Evolutionary conservation across 2,888 invertebrate genomes (phyloP), one percentile per base, ranked within the genome.

Genomic region (Hirtodrosophila alboralis): DNA sequence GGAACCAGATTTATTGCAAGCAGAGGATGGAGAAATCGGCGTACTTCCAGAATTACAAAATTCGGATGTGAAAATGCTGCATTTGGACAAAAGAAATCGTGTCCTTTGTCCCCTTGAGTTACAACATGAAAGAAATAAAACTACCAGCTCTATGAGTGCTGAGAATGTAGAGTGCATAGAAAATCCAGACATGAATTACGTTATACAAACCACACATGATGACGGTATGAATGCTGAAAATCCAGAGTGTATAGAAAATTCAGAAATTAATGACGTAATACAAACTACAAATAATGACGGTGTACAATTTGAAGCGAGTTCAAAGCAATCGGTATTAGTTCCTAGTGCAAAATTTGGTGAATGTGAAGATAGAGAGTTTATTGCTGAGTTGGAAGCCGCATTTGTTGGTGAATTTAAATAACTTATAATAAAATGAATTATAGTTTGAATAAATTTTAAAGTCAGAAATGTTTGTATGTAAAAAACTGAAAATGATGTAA

Each of bases 321-420:
- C 13, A 1, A 28, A 16, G 5, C 5, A 9, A 33, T 23, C 3
- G 9, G 26, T 10, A 1, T 8, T 16, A 6, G n/a, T 9, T 16
- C 4, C 7, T 8, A 14, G 26, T 27, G 13, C 16, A 5, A 13
- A 21, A 2, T 0, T 5, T 4, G 16, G 1, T 9, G 47, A 56
- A 10, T 21, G 8, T 12, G 40, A 54, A 23, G 64, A 69, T 4
- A 38, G 66, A 16, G 34, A 56, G 1, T 69, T 33, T 7, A 23
- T 70, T 28, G 56, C 56, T 36, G 70, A 70, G 33, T 34, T 70
- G 14, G 49, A 57, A 12, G 60, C 52, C 34, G 70, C 65, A 16
- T 70, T 70, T 57, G 64, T 70, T 26, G 38, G 70, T 41, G 70
- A 70, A 33, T 31, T 65, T n/a, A 60, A 60, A 41, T 70, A 47